Percentiles rank a stretch among this genome's conserved stretches.
Conservation (phyloP, 2,797 vertebrate genomes). For the Malacoctenus gilli region DNA sequence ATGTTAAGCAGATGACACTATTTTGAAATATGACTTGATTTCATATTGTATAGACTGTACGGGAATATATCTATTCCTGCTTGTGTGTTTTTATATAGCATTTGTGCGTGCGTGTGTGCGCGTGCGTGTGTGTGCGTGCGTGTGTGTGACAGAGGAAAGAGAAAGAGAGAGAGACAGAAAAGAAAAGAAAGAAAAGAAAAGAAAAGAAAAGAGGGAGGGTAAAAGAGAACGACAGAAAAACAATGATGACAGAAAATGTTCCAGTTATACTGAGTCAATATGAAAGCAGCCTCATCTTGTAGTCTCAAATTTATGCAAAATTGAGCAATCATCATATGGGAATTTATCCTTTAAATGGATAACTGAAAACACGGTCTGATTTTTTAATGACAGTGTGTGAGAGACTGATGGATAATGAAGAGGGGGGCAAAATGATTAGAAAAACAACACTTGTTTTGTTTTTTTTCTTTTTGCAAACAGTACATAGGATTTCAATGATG, state of each 20-base stretch:
- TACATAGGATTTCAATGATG: slow-evolving; percentile 59
- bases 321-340: slow-evolving; percentile 58
- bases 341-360: slow-evolving; percentile 65
- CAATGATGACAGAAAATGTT: slow-evolving; percentile 61
- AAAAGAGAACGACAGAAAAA: slow-evolving; percentile 39
- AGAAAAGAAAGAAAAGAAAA: slow-evolving; percentile 26
- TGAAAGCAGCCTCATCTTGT: slow-evolving; percentile 71
- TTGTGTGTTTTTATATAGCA: slow-evolving; percentile 80
- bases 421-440: slow-evolving; percentile 51
- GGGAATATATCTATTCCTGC: slow-evolving; percentile 76
- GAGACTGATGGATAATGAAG: slow-evolving; percentile 52
- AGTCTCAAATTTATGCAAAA: slow-evolving; percentile 70
- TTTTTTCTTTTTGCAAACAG: slow-evolving; percentile 60
- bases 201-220: slow-evolving; percentile 23
- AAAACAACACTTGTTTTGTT: slow-evolving; percentile 64
- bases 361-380: slow-evolving; percentile 51
- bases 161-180: slow-evolving; percentile 9
- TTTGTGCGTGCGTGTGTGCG: slow-evolving; percentile 66
- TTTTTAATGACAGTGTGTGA: slow-evolving; percentile 51
- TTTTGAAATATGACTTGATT: slow-evolving; percentile 84
- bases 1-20: slow-evolving; percentile 82
- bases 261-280: slow-evolving; percentile 65
- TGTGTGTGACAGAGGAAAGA: slow-evolving; percentile 49
- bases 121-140: slow-evolving; percentile 65
- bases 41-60: slow-evolving; percentile 82